A percentile compares a stretch with the other conserved stretches of the same genome.
Conservation (phyloP, 1,140 invertebrate species). For the Chelonus insularis region DNA sequence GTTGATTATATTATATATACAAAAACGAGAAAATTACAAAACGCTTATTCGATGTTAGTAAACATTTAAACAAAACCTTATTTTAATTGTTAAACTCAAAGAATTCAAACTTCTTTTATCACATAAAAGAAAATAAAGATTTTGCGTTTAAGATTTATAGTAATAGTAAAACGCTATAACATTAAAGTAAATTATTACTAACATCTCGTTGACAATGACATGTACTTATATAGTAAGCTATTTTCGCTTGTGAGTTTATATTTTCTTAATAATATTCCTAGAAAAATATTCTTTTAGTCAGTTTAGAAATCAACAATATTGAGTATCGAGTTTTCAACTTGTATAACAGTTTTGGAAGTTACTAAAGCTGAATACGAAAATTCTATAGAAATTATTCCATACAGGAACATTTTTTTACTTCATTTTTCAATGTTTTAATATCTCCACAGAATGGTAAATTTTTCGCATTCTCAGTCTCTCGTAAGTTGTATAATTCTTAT, state of each 20-base stretch:
- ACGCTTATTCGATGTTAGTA: neutral
- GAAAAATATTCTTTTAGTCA: conserved; percentile 31
- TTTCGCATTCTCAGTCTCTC: no score
- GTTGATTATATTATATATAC: conserved; percentile 15
- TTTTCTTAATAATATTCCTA: conserved; percentile 28
- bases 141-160: neutral
- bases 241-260: conserved; percentile 11
- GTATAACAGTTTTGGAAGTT: conserved; percentile 29
- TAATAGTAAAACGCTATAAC: neutral
- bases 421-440: conserved; percentile 8
- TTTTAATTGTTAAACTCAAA: neutral
- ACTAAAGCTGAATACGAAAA: conserved; percentile 22
- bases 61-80: neutral
- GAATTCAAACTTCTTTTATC: neutral
- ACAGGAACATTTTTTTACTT: no score
- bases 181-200: conserved; percentile 38
- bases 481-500: no score
- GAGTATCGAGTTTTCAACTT: conserved; percentile 30
- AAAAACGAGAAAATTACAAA: neutral
- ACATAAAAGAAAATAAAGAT: neutral
- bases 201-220: conserved; percentile 66
- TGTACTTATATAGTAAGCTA: conserved; percentile 14
- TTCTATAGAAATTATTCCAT: conserved; percentile 1
- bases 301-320: conserved; percentile 33
- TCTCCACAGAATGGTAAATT: no score